A percentile compares a stretch with the other conserved stretches of the same genome.
phyloP scores from a whole-genome alignment of 2,113 vertebrate genomes.

The Nymphicus hollandicus region DNA sequence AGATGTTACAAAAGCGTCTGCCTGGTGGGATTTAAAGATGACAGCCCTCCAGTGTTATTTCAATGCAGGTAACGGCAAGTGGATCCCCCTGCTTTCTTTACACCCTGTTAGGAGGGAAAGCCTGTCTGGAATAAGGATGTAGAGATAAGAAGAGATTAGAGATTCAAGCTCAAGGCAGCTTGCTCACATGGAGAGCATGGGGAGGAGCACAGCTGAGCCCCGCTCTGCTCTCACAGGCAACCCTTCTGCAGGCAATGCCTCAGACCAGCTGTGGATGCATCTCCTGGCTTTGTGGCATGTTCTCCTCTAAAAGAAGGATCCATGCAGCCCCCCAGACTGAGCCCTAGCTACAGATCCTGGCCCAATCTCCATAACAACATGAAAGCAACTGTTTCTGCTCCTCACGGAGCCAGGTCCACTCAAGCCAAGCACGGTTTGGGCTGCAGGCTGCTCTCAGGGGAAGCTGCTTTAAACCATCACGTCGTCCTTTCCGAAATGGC shows the following conservation, averaged over 20 bases:
- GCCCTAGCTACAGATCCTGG: background rate
- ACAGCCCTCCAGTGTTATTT: conserved; percentile 40
- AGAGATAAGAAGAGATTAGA: conserved; percentile 44
- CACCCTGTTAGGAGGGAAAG: conserved; percentile 6
- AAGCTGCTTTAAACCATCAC: background rate
- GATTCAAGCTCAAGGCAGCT: background rate
- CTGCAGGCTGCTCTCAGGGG: background rate
- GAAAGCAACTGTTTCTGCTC: background rate
- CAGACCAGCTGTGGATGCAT: background rate
- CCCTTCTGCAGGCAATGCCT: background rate
- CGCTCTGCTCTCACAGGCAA: background rate
- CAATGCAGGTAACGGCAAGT: conserved; percentile 7
- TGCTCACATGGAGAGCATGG: background rate
- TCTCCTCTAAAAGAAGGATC: background rate
- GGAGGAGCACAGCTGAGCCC: background rate
- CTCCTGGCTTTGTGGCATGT: background rate
- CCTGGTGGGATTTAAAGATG: conserved; percentile 54
- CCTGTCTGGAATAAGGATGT: conserved; percentile 46
- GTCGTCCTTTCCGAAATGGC: background rate
- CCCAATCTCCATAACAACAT: background rate
- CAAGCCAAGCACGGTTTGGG: background rate
- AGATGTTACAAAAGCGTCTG: conserved; percentile 46
- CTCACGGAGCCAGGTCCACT: background rate
- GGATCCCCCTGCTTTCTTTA: conserved; percentile 19
- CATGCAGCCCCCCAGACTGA: background rate